These are phyloP conservation scores for Lordiphosa andalusiaca DNA, from an alignment of 2,888 invertebrate genomes.

Conservation along the genomic window DNA sequence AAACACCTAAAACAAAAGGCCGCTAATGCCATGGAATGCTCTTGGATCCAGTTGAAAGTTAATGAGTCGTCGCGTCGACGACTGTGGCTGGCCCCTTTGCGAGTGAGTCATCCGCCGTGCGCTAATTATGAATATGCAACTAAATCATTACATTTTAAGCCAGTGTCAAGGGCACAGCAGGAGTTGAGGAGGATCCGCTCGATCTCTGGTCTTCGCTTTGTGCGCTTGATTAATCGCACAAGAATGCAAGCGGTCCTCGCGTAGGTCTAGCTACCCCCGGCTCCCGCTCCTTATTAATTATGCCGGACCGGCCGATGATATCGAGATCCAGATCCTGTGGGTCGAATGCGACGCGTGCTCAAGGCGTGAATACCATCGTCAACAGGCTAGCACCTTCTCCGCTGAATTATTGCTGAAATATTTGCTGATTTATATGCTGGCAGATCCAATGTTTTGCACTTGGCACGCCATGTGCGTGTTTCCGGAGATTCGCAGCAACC, in stretches of 20 bases:
- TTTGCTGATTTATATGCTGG: conserved; percentile 69
- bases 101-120: conserved; percentile 42
- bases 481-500: conserved; percentile 24
- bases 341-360: conserved; percentile 51
- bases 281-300: conserved; percentile 54
- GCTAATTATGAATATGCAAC: conserved; percentile 76
- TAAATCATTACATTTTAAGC: conserved; percentile 78
- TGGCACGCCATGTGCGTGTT: conserved; percentile 61
- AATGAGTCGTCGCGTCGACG: conserved; percentile 60
- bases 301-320: conserved; percentile 15
- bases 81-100: not conserved
- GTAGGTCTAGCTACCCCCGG: conserved; percentile 5
- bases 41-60: conserved; percentile 47
- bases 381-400: conserved; percentile 75
- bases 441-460: conserved; percentile 41
- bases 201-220: conserved; percentile 34
- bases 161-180: conserved; percentile 76
- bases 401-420: conserved; percentile 75
- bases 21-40: conserved; percentile 43
- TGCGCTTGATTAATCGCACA: conserved; percentile 74
- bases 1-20: conserved; percentile 40
- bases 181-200: conserved; percentile 33
- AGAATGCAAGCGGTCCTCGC: not conserved
- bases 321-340: conserved; percentile 12
- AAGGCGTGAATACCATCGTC: conserved; percentile 77